A percentile compares a stretch with the other conserved stretches of the same genome.
Conservation (phyloP, 2,888 invertebrate genomes). For the Papilio demoleus region DNA sequence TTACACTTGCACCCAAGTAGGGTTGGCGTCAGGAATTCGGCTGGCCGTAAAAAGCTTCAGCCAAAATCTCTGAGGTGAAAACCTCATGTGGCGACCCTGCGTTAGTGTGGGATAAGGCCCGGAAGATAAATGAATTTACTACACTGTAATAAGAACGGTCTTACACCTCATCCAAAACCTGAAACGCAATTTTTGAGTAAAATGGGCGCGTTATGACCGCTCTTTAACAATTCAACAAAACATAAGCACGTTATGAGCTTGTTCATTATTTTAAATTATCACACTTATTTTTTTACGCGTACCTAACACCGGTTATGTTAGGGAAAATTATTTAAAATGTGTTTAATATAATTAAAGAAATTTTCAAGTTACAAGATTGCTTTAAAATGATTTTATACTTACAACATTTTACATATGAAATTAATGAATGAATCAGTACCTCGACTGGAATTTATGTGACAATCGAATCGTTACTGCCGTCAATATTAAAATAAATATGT, state of each 20-base stretch:
- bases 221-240: conserved; percentile 29
- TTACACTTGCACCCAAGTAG: too few relatives aligned
- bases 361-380: neutral
- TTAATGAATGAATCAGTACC: too few relatives aligned
- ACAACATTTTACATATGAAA: too few relatives aligned
- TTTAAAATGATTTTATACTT: neutral
- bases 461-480: too few relatives aligned
- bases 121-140: neutral
- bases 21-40: too few relatives aligned
- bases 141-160: neutral
- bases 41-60: too few relatives aligned
- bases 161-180: neutral
- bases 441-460: too few relatives aligned
- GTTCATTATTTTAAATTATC: conserved; percentile 34
- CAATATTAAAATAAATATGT: too few relatives aligned
- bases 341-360: neutral
- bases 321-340: neutral
- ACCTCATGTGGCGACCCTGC: too few relatives aligned
- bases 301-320: neutral
- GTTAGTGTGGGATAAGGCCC: too few relatives aligned
- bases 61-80: too few relatives aligned
- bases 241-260: conserved; percentile 21
- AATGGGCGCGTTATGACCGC: neutral
- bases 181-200: conserved; percentile 19
- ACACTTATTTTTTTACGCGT: conserved; percentile 8